Conservation (phyloP, 2,113 vertebrate species). For the Illadopsis cleaveri region DNA sequence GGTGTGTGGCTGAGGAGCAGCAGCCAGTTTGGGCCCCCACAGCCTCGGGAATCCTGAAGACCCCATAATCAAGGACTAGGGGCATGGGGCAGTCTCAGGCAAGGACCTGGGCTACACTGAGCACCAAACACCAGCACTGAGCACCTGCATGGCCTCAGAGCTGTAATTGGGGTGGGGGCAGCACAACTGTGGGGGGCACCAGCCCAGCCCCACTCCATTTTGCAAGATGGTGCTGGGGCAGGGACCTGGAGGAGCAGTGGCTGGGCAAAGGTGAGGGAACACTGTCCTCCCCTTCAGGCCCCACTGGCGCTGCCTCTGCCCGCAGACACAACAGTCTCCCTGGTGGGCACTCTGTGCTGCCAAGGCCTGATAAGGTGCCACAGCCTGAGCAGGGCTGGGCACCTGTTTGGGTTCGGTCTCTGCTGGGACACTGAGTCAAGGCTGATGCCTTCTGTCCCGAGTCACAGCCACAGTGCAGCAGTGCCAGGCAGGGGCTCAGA, state of each 20-base stretch:
- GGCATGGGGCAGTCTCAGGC: not conserved
- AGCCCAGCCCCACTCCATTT: not conserved
- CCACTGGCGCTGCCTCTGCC: not conserved
- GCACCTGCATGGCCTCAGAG: not conserved
- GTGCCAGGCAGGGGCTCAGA: not conserved
- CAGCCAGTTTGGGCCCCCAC: not conserved
- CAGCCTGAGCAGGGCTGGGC: not conserved
- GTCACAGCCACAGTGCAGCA: not conserved
- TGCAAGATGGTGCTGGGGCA: not conserved
- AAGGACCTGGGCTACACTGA: not conserved
- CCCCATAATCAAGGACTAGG: not conserved
- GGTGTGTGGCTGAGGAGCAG: not conserved
- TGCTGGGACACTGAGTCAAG: not conserved
- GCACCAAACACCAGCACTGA: not conserved
- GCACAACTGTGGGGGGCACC: not conserved
- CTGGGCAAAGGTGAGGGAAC: not conserved
- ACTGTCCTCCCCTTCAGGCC: accelerated
- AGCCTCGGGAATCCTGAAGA: accelerated
- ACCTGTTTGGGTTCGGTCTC: constrained; percentile 49
- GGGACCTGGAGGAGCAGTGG: not conserved
- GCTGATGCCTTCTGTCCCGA: not conserved
- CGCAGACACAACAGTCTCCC: constrained; percentile 26
- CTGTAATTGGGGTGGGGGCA: not conserved
- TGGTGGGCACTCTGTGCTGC: not conserved
- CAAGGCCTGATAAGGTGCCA: constrained; percentile 9